phyloP scores from a whole-genome alignment of 2,888 invertebrate genomes.

The Ornithoptera priamus region DNA sequence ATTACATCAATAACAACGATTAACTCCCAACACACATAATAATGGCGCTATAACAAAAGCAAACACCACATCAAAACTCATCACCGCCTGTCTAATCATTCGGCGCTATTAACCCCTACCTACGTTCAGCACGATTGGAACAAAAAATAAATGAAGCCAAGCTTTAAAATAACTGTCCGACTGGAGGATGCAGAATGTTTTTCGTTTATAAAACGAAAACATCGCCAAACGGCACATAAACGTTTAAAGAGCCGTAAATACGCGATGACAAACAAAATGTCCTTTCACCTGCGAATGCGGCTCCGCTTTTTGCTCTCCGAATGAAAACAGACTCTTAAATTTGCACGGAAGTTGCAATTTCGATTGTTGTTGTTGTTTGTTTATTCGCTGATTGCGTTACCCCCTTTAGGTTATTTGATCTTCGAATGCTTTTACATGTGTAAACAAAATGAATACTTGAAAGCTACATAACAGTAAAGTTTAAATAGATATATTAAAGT shows the following conservation, averaged over 20 bases:
- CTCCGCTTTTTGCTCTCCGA: slow-evolving; percentile 40
- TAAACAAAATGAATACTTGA: not conserved
- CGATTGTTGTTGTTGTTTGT: slow-evolving; percentile 21
- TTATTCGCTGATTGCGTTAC: slow-evolving; percentile 7
- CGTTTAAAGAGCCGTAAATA: slow-evolving; percentile 67
- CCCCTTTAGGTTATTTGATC: slow-evolving; percentile 11
- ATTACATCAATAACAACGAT: slow-evolving; percentile 49
- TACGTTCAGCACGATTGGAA: not conserved
- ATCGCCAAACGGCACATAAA: slow-evolving; percentile 66
- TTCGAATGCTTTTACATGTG: slow-evolving; percentile 2
- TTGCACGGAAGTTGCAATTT: slow-evolving; percentile 26
- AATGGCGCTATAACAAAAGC: slow-evolving; percentile 14
- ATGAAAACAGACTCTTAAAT: slow-evolving; percentile 35
- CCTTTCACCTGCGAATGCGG: slow-evolving; percentile 56
- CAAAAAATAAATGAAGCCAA: slow-evolving; percentile 31
- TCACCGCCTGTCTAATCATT: not conserved
- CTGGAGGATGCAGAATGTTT: slow-evolving; percentile 50
- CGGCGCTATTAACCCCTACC: not conserved
- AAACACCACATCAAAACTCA: slow-evolving; percentile 16
- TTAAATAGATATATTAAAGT: not conserved
- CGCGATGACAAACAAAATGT: slow-evolving; percentile 62
- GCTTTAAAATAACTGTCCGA: slow-evolving; percentile 53
- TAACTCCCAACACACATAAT: slow-evolving; percentile 9
- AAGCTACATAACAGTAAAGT: not conserved
- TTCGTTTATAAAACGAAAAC: slow-evolving; percentile 48